These are phyloP conservation scores for Metalampra italica DNA, from an alignment of 2,888 invertebrate genomes.

Conservation along the genomic window DNA sequence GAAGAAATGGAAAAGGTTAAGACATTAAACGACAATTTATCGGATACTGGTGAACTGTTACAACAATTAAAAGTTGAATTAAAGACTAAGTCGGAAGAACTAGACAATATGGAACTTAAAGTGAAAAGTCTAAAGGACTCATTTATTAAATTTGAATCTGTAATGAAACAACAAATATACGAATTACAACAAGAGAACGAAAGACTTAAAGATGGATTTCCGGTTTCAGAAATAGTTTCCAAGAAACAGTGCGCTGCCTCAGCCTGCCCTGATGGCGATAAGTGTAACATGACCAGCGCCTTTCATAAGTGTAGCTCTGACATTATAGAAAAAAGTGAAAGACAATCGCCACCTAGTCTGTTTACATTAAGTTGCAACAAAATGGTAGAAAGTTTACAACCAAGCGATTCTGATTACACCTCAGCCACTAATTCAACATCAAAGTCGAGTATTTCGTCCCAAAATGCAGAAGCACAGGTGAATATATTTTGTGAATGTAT, in stretches of 20 bases:
- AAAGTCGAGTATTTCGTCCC: slow-evolving; percentile 16
- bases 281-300: background rate
- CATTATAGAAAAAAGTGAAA: slow-evolving; percentile 16
- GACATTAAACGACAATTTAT: slow-evolving; percentile 32
- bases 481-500: slow-evolving; percentile 32
- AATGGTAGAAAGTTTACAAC: slow-evolving; percentile 42
- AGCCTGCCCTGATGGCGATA: slow-evolving; percentile 9
- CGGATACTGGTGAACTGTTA: slow-evolving; percentile 32
- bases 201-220: slow-evolving; percentile 30
- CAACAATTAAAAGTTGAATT: slow-evolving; percentile 40
- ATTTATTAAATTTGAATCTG: slow-evolving; percentile 31
- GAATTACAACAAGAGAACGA: slow-evolving; percentile 42
- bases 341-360: slow-evolving; percentile 50
- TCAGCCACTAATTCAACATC: slow-evolving; percentile 25
- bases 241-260: slow-evolving; percentile 8
- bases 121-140: slow-evolving; percentile 40
- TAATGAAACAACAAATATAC: slow-evolving; percentile 40
- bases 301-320: slow-evolving; percentile 13
- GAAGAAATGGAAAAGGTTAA: slow-evolving; percentile 28
- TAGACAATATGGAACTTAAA: slow-evolving; percentile 41
- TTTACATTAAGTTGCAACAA: slow-evolving; percentile 53
- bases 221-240: slow-evolving; percentile 11
- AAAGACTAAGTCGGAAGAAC: slow-evolving; percentile 37
- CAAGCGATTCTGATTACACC: slow-evolving; percentile 28
- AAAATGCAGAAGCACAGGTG: slow-evolving; percentile 15